Base-by-base conservation (phyloP, 2,113 vertebrate genomes). In the Gnathonemus longibarbis region DNA sequence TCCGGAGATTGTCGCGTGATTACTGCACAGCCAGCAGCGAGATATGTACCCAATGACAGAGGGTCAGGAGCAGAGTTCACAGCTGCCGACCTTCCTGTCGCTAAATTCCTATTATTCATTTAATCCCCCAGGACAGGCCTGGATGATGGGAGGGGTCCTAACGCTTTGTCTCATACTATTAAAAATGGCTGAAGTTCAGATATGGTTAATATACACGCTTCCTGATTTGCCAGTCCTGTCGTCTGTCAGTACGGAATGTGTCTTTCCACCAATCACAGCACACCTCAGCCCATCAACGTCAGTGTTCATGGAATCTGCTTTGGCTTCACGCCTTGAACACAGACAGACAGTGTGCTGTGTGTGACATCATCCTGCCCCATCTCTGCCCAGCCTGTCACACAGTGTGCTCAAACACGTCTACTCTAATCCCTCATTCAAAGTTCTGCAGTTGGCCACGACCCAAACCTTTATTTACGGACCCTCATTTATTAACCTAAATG, bases 41-140 rank as follows among this genome's bases (percentile, higher is more conserved):
- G 86, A 52, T 89, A 27, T 48, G 35, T 48, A 90, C 90, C 88
- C 90, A 88, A 92, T 91, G 88, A 90, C 85, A 27, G 88, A 39
- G 89, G 74, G 74, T 39, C 3, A 27, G 66, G 62, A 49, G 46
- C 88, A 90, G 35, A 91, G 90, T 88, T 89, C 66, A 56, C 74
- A 88, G 58, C 80, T 48, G 15, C 77, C 39, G 49, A 70, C 70
- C 74, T 83, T 91, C 89, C 92, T 91, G 91, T 88, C n/a, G 45
- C 21, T 46, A 84, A 50, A 88, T 90, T 88, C 89, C 48, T 88
- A 15, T 45, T 13, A n/a, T 21, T 89, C 52, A n/a, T 21, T 89
- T 42, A 58, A 89, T 91, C 89, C 52, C 31, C 42, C 35, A 87
- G 46, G 49, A 85, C 42, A 50, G 45, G 83, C 52, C 8, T 70